Base-by-base conservation (phyloP, 35 echinoderm and acorn worm genomes). In the Ophiothrix spiculata region DNA sequence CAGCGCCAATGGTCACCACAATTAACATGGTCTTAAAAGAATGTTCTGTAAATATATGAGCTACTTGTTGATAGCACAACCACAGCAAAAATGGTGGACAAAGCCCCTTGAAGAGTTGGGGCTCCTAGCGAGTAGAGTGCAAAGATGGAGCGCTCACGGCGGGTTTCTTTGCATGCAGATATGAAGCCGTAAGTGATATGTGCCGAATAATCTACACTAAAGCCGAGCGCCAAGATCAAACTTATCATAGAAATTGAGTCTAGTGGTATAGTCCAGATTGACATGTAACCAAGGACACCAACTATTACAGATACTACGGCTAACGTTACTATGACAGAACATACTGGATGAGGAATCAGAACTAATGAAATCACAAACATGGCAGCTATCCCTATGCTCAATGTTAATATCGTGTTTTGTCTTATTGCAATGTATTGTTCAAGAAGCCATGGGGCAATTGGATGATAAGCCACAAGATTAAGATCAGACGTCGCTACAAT, bases 171-270 rank as follows among this genome's bases (percentile, higher is more conserved):
- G 10, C 12, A 33, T 23, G 32, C 75, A 4, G 76, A 74, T 19
- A 42, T 39, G 46, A 78, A 90, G 13, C 88, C 85, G 40, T 95
- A 95, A 25, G 84, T 82, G 81, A 95, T 79, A 37, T 95, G 93
- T 0, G 93, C 93, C 17, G 93, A 95, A 64, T 85, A 95, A 40
- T 90, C 88, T 15, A 90, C 88, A 64, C 88, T 90, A 46, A 90
- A 90, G 38, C 88, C 88, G 17, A 79, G 84, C 21, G 74, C 89
- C 21, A 92, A 77, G 4, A 97, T 89, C 1, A 97, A 14, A n/a
- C 40, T 97, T 23, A 90, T 83, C 94, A 95, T 95, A 23, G 93
- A 95, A 14, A 95, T 91, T n/a, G 56, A 39, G 77, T 95, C 93
- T 28, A 95, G 75, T 38, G 41, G 49, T 28, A 95, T 81, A 37